Evolutionary conservation across 2,888 invertebrate species (phyloP).

Genomic region (Drosophila kambysellisi): DNA sequence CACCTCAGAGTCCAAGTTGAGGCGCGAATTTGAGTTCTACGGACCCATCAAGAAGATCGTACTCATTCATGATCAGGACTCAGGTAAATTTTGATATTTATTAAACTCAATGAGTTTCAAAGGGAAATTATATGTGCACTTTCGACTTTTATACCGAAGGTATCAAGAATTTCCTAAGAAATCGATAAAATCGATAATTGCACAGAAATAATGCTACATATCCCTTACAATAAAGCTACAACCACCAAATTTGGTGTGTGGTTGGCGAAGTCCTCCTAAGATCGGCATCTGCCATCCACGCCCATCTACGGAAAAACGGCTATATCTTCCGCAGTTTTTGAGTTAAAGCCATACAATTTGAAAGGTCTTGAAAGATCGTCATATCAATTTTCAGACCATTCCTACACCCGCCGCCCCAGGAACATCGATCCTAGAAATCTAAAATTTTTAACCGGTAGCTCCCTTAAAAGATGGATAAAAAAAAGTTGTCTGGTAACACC

Average conservation of each 20-base stretch:
- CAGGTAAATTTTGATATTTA: slow-evolving; percentile 85
- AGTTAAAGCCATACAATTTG: neutral
- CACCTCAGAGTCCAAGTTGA: slow-evolving; percentile 98
- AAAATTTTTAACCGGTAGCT: neutral
- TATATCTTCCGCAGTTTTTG: neutral
- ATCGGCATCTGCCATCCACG: neutral
- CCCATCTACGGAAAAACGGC: neutral
- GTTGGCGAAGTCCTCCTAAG: neutral
- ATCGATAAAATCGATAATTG: neutral
- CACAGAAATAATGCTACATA: neutral
- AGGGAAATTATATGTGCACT: neutral
- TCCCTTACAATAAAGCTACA: neutral
- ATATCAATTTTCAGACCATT: neutral
- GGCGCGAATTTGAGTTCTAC: slow-evolving; percentile 99
- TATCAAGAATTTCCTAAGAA: neutral
- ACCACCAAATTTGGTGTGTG: neutral
- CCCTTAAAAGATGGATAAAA: neutral
- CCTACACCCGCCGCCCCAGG: neutral
- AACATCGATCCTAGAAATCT: neutral
- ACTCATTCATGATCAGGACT: slow-evolving; percentile 93
- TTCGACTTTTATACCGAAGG: neutral
- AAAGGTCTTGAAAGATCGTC: neutral
- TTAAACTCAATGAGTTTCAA: neutral
- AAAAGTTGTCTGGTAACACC: neutral
- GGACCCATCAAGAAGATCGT: slow-evolving; percentile 99